These are phyloP conservation scores for Hyalella azteca DNA, from an alignment of 2,888 invertebrate genomes.

Conservation along the genomic window DNA sequence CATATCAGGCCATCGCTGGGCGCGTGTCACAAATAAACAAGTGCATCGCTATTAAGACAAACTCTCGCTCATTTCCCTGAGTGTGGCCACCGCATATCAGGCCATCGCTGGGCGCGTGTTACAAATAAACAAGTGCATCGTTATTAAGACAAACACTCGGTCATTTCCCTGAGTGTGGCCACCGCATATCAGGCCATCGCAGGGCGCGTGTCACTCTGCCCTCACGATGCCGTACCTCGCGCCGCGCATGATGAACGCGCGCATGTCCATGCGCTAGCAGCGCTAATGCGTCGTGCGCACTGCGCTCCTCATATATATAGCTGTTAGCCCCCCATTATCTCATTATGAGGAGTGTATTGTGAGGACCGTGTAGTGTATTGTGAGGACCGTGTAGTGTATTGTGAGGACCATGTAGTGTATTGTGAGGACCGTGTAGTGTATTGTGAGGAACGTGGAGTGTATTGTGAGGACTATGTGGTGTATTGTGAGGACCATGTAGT, in stretches of 20 bases:
- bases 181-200: neutral
- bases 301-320: neutral
- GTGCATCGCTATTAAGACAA: too few species aligned
- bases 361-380: neutral
- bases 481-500: too few species aligned
- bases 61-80: too few species aligned
- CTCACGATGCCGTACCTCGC: neutral
- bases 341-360: neutral
- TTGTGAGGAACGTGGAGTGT: too few species aligned
- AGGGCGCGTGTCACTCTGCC: neutral
- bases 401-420: too few species aligned
- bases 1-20: neutral
- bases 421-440: too few species aligned
- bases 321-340: neutral
- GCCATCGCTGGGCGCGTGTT: neutral
- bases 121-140: too few species aligned
- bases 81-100: too few species aligned
- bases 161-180: neutral
- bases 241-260: neutral
- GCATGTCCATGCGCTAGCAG: neutral
- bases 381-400: too few species aligned
- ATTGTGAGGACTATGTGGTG: too few species aligned
- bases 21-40: too few species aligned
- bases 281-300: neutral
- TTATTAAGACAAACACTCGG: too few species aligned